Evolutionary conservation across 23 tunicate genomes (phyloP).

Genomic region (Botrylloides violaceus): DNA sequence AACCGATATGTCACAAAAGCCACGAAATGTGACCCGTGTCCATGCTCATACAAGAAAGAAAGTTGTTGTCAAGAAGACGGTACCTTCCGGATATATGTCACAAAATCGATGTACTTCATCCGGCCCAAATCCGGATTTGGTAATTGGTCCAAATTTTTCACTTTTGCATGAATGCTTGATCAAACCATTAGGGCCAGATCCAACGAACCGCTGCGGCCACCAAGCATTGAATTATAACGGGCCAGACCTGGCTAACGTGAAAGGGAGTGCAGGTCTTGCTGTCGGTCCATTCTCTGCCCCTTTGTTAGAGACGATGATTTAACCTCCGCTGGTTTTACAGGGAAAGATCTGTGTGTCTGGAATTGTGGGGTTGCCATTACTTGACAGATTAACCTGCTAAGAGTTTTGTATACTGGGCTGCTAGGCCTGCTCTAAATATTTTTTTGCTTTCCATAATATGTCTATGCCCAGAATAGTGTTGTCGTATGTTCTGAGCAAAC

Average conservation of each 20-base stretch:
- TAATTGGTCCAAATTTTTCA: constrained; percentile 2
- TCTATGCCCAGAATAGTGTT: no score
- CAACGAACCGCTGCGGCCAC: constrained; percentile 7
- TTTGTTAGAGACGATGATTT: neutral
- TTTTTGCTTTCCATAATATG: no score
- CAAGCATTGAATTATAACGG: neutral
- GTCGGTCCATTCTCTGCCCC: neutral
- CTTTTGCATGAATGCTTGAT: neutral
- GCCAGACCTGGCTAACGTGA: neutral
- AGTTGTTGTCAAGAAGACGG: neutral
- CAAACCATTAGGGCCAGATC: constrained; percentile 1
- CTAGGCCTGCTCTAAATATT: no score
- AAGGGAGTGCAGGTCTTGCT: neutral
- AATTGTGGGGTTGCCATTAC: no score
- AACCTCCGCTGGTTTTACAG: no score
- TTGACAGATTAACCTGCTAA: no score
- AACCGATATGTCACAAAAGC: no score
- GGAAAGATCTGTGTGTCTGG: no score
- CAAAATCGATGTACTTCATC: constrained; percentile 1
- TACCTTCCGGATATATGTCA: constrained; percentile 1
- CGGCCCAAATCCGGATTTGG: constrained; percentile 13
- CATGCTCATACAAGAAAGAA: neutral
- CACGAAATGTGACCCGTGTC: neutral
- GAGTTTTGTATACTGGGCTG: no score
- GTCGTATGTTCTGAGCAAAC: no score